phyloP scores from a whole-genome alignment of 2,888 invertebrate genomes.

The Pomacea canaliculata region DNA sequence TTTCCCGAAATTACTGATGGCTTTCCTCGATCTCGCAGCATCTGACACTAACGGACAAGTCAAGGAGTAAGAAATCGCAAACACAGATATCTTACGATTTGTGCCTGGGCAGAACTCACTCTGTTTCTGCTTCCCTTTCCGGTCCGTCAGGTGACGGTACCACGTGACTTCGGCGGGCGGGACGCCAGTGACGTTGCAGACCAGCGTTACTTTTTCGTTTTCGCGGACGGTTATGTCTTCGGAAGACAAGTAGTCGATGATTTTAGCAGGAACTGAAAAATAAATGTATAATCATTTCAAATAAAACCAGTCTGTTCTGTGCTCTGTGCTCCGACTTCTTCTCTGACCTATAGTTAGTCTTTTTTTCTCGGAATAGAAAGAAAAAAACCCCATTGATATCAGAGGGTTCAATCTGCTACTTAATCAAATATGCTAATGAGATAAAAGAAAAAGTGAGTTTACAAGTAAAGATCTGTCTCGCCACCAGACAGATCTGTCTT shows the following conservation, averaged over 20 bases:
- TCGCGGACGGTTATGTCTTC: slow-evolving; percentile 88
- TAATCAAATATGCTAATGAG: too few relatives aligned
- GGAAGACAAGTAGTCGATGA: slow-evolving; percentile 86
- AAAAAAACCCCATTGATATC: too few relatives aligned
- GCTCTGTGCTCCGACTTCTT: too few relatives aligned
- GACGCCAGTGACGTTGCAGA: slow-evolving; percentile 81
- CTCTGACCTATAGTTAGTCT: too few relatives aligned
- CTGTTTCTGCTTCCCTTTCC: slow-evolving; percentile 36
- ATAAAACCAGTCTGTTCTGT: too few relatives aligned
- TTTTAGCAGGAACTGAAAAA: slow-evolving; percentile 88
- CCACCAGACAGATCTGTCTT: neutral
- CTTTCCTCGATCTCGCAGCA: too few relatives aligned
- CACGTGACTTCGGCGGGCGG: slow-evolving; percentile 91
- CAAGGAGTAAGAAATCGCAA: neutral
- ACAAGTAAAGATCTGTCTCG: neutral
- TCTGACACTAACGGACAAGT: neutral
- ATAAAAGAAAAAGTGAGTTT: too few relatives aligned
- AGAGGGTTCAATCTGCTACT: too few relatives aligned
- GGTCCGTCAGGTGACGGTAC: slow-evolving; percentile 72
- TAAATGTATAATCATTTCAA: neutral
- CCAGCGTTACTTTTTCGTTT: slow-evolving; percentile 92
- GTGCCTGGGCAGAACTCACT: slow-evolving; percentile 47
- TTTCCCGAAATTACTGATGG: too few relatives aligned
- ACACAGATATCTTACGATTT: slow-evolving; percentile 37
- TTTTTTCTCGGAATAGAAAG: too few relatives aligned